Evolutionary conservation across 2,888 invertebrate genomes (phyloP).

Genomic region (Drosophila pseudotalamancana): DNA sequence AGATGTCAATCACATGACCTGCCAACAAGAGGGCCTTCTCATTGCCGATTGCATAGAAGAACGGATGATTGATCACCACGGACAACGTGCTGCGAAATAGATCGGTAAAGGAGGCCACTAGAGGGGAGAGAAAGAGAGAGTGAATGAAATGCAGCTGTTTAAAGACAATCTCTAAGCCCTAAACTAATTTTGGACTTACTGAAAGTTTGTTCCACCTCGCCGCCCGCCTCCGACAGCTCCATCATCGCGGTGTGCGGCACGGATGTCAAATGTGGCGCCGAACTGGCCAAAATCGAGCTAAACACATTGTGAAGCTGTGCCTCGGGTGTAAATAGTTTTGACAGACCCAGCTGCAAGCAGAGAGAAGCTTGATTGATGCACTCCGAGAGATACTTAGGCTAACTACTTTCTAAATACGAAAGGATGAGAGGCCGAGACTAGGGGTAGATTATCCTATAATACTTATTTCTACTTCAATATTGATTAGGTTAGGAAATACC

Average conservation of each 20-base stretch:
- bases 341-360: conserved; percentile 53
- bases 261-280: conserved; percentile 60
- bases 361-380: background rate
- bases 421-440: too few species aligned
- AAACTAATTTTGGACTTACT: conserved; percentile 44
- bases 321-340: conserved; percentile 51
- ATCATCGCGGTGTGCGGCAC: conserved; percentile 57
- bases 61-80: conserved; percentile 76
- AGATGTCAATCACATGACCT: conserved; percentile 69
- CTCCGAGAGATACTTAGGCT: too few species aligned
- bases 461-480: too few species aligned
- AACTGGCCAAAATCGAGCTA: conserved; percentile 55
- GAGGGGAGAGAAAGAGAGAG: background rate
- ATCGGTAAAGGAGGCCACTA: conserved; percentile 56
- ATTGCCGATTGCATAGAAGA: conserved; percentile 65
- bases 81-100: conserved; percentile 62
- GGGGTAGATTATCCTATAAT: too few species aligned
- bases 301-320: conserved; percentile 57
- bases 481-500: too few species aligned
- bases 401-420: too few species aligned
- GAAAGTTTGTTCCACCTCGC: conserved; percentile 35
- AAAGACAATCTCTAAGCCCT: conserved; percentile 2
- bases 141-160: conserved; percentile 30
- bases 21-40: conserved; percentile 58
- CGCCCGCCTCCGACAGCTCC: conserved; percentile 56